Evolutionary conservation across 2,888 invertebrate genomes (phyloP).

Genomic region (Tetrapedia diversipes): DNA sequence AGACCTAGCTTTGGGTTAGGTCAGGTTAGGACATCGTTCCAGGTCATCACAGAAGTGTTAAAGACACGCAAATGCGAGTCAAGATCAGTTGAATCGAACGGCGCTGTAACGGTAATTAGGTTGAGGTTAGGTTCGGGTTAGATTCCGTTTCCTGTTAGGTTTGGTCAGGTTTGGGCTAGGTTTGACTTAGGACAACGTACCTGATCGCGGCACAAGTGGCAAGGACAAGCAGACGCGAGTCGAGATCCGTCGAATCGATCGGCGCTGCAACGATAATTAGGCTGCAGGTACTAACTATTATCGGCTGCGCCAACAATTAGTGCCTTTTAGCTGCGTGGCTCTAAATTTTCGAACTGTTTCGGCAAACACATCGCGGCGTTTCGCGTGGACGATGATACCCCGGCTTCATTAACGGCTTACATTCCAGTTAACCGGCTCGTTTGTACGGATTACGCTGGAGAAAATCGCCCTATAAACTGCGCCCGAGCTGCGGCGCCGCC

Average conservation of each 20-base stretch:
- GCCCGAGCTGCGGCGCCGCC: conserved; percentile 4
- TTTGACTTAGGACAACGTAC: too few species aligned
- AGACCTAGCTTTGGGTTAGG: too few species aligned
- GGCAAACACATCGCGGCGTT: conserved; percentile 67
- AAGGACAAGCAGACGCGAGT: conserved; percentile 44
- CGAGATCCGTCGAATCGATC: conserved; percentile 58
- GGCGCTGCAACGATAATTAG: conserved; percentile 53
- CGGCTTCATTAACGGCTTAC: conserved; percentile 65
- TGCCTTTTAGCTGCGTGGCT: conserved; percentile 68
- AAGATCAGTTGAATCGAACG: too few species aligned
- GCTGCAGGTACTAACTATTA: conserved; percentile 61
- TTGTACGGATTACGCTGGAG: conserved; percentile 59
- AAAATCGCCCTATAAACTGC: conserved; percentile 58
- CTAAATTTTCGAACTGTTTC: conserved; percentile 71
- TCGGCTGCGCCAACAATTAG: conserved; percentile 71
- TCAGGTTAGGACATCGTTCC: too few species aligned
- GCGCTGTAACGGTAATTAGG: too few species aligned
- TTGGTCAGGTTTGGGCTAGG: too few species aligned
- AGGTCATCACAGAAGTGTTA: too few species aligned
- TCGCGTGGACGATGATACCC: conserved; percentile 56
- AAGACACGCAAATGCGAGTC: too few species aligned
- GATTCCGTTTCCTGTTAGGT: too few species aligned
- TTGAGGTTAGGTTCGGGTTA: too few species aligned
- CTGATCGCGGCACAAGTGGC: conserved; percentile 23
- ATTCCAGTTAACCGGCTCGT: conserved; percentile 62